Base-by-base conservation (phyloP, 2,888 invertebrate genomes). In the Phyllotreta striolata region DNA sequence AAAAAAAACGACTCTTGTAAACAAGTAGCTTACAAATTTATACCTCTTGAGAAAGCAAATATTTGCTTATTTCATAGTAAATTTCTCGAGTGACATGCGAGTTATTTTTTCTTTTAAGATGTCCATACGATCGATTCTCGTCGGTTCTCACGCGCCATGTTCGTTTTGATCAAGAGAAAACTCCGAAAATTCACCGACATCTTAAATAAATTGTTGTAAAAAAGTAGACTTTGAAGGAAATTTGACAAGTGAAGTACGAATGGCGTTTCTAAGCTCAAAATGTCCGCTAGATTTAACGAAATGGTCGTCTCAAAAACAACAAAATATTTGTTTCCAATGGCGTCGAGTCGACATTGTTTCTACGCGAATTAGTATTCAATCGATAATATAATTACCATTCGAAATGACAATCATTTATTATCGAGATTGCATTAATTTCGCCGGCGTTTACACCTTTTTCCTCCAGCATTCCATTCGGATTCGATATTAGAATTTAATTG, bases 1-100 rank as follows among this genome's bases (percentile, higher is more conserved):
- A n/a, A 51, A 59, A 40, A 60, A 60, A 35, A 41, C 41, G 54
- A 8, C n/a, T 38, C 34, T 58, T 52, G 60, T 60, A 52, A 60
- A 60, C 60, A 60, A 60, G 44, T 52, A 60, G 43, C 43, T 51
- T 24, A 51, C 60, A 54, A 39, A 52, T 24, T 47, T 24, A 60
- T 52, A 60, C 52, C 52, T 60, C 43, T 60, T 38, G 52, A 60
- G 44, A 60, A 54, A 57, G 61, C 61, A 61, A 64, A 64, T 64
- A 64, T 64, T 64, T 8, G 52, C 34, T 56, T 46, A 52, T 58
- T 61, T 64, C 64, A 62, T 64, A 60, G 60, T 60, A 54, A 52
- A 52, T 14, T 44, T 52, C 14, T 41, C 52, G 55, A 62, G 61
- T 57, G 64, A 64, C 64, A 61, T 40, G 39, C 60, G 34, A 49